phyloP scores from a whole-genome alignment of 1,140 invertebrate species.

The Maconellicoccus hirsutus region DNA sequence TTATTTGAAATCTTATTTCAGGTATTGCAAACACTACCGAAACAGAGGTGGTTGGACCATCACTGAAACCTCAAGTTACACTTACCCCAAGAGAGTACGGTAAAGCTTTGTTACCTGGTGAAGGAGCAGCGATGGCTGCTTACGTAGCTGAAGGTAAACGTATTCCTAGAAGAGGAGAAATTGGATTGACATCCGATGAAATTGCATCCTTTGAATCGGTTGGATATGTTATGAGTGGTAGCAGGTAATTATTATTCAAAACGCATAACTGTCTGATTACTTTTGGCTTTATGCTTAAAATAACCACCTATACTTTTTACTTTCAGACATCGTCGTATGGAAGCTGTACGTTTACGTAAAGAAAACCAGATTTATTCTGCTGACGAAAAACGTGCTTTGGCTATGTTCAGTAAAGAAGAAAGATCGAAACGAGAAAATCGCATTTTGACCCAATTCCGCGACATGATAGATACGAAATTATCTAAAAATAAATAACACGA shows the following conservation, averaged over 20 bases:
- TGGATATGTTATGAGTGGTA: slow-evolving; percentile 97
- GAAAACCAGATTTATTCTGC: slow-evolving; percentile 99
- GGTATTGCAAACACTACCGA: slow-evolving; percentile 39
- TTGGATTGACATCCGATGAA: slow-evolving; percentile 91
- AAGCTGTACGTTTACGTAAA: slow-evolving; percentile 96
- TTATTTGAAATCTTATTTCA: slow-evolving; percentile 30
- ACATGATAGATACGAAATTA: slow-evolving; percentile 68
- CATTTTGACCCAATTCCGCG: slow-evolving; percentile 88
- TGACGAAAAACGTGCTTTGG: slow-evolving; percentile 94
- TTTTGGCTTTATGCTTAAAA: not conserved
- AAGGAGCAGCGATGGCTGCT: slow-evolving; percentile 95
- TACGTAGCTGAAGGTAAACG: slow-evolving; percentile 97
- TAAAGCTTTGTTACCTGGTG: slow-evolving; percentile 81
- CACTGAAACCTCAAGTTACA: slow-evolving; percentile 54
- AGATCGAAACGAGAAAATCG: slow-evolving; percentile 89
- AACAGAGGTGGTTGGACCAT: slow-evolving; percentile 54
- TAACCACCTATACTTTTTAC: slow-evolving; percentile 15
- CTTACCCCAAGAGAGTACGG: slow-evolving; percentile 70
- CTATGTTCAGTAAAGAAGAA: slow-evolving; percentile 97
- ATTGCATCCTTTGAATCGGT: slow-evolving; percentile 89
- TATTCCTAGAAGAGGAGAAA: slow-evolving; percentile 96
- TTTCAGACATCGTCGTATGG: slow-evolving; percentile 93
- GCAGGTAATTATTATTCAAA: slow-evolving; percentile 32
- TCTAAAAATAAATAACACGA: slow-evolving; percentile 37
- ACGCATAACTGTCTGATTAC: not conserved